These are phyloP conservation scores for Aquatica leii DNA, from an alignment of 2,888 invertebrate species.

Conservation along the genomic window DNA sequence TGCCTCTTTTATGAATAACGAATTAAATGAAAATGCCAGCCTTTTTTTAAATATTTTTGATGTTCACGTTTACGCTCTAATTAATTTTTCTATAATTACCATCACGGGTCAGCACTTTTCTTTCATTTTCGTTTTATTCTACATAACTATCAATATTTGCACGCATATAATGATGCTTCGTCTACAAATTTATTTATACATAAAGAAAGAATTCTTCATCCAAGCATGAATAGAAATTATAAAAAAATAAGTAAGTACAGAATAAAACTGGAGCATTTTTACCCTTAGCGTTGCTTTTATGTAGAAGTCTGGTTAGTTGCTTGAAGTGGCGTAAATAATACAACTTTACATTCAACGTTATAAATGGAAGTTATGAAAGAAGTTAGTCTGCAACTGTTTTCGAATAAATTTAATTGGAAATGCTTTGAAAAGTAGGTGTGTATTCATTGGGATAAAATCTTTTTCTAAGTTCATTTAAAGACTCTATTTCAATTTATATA, in stretches of 20 bases:
- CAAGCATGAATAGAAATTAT: slow-evolving; percentile 22
- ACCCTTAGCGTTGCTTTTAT: slow-evolving; percentile 45
- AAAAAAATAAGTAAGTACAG: slow-evolving; percentile 34
- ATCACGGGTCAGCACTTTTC: too few species aligned
- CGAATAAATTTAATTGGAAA: slow-evolving; percentile 42
- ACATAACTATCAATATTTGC: too few species aligned
- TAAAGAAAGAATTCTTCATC: slow-evolving; percentile 14
- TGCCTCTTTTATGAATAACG: slow-evolving; percentile 28
- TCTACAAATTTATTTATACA: not conserved
- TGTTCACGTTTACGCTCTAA: slow-evolving; percentile 6
- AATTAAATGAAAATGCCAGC: slow-evolving; percentile 25
- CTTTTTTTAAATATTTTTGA: not conserved
- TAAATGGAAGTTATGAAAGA: slow-evolving; percentile 43
- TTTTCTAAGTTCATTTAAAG: slow-evolving; percentile 18
- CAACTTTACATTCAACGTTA: slow-evolving; percentile 37
- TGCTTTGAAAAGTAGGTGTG: slow-evolving; percentile 23
- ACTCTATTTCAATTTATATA: not conserved
- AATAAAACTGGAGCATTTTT: slow-evolving; percentile 49
- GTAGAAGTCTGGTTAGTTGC: slow-evolving; percentile 42
- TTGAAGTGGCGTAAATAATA: slow-evolving; percentile 44
- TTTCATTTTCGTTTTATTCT: too few species aligned
- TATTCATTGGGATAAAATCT: slow-evolving; percentile 22
- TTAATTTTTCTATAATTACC: not conserved
- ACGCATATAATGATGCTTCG: too few species aligned
- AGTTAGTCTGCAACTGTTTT: slow-evolving; percentile 38